Evolutionary conservation across 2,888 invertebrate genomes (phyloP).

Genomic region (Platerodrilus igneus): DNA sequence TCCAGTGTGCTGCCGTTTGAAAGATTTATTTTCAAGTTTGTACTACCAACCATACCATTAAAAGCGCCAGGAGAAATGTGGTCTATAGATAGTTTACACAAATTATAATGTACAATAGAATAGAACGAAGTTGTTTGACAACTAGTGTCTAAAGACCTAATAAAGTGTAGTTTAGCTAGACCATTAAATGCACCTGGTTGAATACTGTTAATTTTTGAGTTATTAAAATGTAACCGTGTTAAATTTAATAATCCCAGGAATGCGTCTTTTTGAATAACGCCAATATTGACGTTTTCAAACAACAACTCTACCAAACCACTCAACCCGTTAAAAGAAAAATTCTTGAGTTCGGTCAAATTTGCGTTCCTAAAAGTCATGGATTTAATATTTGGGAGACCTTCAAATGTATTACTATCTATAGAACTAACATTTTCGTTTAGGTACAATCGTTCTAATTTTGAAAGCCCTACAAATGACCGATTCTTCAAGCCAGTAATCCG

Average conservation of each 20-base stretch:
- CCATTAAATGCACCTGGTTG: slow-evolving; percentile 1
- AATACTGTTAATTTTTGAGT: slow-evolving; percentile 9
- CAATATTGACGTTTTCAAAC: slow-evolving; percentile 5
- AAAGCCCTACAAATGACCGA: slow-evolving; percentile 6
- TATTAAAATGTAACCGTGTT: neutral
- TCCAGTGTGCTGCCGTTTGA: too few relatives aligned
- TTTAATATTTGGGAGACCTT: neutral
- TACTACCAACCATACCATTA: too few relatives aligned
- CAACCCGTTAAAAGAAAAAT: slow-evolving; percentile 8
- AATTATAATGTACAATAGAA: too few relatives aligned
- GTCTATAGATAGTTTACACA: too few relatives aligned
- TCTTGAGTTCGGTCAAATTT: neutral
- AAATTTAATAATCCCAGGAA: slow-evolving; percentile 6
- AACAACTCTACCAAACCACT: neutral
- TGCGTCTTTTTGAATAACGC: neutral
- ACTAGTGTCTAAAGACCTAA: too few relatives aligned
- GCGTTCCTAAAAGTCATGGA: neutral
- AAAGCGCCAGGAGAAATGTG: too few relatives aligned
- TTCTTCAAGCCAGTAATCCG: slow-evolving; percentile 1
- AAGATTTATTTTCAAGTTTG: too few relatives aligned
- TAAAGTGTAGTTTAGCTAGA: slow-evolving; percentile 1
- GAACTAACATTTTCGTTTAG: slow-evolving; percentile 7
- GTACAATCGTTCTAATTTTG: neutral
- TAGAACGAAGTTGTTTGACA: too few relatives aligned
- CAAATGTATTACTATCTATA: slow-evolving; percentile 6